Percentiles rank a stretch among this genome's conserved stretches.
These are phyloP conservation scores for Marisa cornuarietis DNA, from an alignment of 1,140 invertebrate genomes.

Conservation along the genomic window DNA sequence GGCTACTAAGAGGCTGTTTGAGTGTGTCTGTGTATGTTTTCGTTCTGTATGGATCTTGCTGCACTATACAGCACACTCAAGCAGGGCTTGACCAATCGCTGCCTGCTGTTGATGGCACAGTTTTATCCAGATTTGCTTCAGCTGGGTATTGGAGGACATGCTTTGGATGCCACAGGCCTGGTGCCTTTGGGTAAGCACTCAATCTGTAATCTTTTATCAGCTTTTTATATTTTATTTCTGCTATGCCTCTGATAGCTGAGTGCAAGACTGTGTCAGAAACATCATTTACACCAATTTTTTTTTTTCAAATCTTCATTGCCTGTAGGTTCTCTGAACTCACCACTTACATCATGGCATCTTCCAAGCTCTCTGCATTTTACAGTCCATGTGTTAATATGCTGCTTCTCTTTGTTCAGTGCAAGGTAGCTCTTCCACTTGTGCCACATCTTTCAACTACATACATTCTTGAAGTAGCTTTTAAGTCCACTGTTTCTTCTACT, in stretches of 20 bases:
- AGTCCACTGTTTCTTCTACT: no score
- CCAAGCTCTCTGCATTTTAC: no score
- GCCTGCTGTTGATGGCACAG: constrained; percentile 48
- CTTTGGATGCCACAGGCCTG: constrained; percentile 46
- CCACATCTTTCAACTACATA: no score
- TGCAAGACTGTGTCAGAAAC: background rate
- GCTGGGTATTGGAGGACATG: constrained; percentile 44
- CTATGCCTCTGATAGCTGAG: background rate
- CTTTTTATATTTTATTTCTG: background rate
- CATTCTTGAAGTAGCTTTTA: no score
- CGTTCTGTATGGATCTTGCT: no score
- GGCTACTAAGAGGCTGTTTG: background rate
- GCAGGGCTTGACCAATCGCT: constrained; percentile 46
- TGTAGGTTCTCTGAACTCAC: background rate
- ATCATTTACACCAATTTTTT: background rate
- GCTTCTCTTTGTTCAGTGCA: no score
- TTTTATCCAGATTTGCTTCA: constrained; percentile 45
- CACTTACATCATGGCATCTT: no score
- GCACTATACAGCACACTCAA: constrained; percentile 22
- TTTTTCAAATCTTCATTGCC: background rate
- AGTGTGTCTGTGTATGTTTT: no score
- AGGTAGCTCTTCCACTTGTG: no score
- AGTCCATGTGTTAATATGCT: no score
- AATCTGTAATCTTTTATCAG: background rate
- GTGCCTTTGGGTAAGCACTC: constrained; percentile 25